These are phyloP conservation scores for Chiridota heheva DNA, from an alignment of 35 echinoderm and acorn worm genomes.

Conservation along the genomic window DNA sequence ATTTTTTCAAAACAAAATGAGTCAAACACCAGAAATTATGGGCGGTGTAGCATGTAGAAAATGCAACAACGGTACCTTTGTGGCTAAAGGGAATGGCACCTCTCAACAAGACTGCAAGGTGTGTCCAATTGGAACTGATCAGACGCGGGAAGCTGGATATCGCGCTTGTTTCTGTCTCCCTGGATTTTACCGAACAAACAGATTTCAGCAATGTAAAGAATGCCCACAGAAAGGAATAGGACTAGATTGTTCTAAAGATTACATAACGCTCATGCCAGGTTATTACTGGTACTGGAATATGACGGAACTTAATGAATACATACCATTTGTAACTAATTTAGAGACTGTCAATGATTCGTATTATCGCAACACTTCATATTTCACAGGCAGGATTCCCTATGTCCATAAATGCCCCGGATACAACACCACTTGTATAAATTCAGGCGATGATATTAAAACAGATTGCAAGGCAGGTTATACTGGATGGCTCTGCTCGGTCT, in stretches of 20 bases:
- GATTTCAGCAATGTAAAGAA: slow-evolving; percentile 26
- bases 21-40: neutral
- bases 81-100: neutral
- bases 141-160: slow-evolving; percentile 2
- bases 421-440: neutral
- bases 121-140: slow-evolving; percentile 44
- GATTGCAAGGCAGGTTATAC: slow-evolving; percentile 27
- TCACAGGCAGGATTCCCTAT: neutral
- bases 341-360: neutral
- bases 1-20: slow-evolving; percentile 44
- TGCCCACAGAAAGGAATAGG: slow-evolving; percentile 40
- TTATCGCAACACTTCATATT: neutral
- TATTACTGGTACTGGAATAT: slow-evolving; percentile 51
- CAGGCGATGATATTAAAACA: neutral
- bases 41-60: neutral
- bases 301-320: neutral
- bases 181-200: slow-evolving; percentile 27
- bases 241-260: slow-evolving; percentile 47
- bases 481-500: slow-evolving; percentile 45
- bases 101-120: slow-evolving; percentile 13
- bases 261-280: slow-evolving; percentile 25
- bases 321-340: neutral
- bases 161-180: slow-evolving; percentile 51
- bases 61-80: slow-evolving; percentile 37
- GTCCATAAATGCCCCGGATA: neutral